A percentile compares a stretch with the other conserved stretches of the same genome.
Evolutionary conservation across 2,113 vertebrate genomes (phyloP).

Genomic region (Sus scrofa): DNA sequence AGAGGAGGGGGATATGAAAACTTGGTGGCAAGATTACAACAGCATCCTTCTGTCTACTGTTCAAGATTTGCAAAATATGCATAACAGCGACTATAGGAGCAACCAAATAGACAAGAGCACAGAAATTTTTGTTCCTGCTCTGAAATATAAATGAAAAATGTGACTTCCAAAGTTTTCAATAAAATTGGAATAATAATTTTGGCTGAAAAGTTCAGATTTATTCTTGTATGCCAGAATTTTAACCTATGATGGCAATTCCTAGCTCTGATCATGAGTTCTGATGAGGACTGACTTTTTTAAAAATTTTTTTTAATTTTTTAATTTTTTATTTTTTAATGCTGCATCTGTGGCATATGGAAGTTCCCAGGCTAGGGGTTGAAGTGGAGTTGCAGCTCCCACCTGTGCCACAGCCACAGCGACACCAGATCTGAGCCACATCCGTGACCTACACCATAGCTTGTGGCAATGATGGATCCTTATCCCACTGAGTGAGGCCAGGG

Average conservation of each 20-base stretch:
- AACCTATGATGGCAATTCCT: background rate
- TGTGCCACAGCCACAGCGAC: too few species aligned
- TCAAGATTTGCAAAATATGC: background rate
- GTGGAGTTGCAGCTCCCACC: too few species aligned
- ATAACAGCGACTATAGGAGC: background rate
- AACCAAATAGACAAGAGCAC: background rate
- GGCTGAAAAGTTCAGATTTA: conserved; percentile 9
- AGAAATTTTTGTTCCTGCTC: background rate
- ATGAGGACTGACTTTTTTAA: too few species aligned
- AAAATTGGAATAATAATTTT: background rate
- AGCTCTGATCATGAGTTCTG: background rate
- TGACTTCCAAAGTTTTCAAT: background rate
- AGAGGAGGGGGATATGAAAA: background rate
- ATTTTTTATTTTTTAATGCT: too few species aligned
- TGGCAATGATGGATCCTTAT: too few species aligned
- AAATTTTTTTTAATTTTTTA: too few species aligned
- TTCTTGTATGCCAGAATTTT: background rate
- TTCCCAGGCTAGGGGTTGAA: too few species aligned
- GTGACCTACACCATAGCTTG: too few species aligned
- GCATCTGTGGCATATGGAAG: too few species aligned
- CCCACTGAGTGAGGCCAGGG: too few species aligned
- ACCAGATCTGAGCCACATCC: too few species aligned
- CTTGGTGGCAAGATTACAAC: background rate
- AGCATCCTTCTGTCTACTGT: background rate
- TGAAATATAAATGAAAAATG: background rate